These are phyloP conservation scores for Neomonachus schauinslandi DNA, from an alignment of 2,113 vertebrate species.

Conservation along the genomic window DNA sequence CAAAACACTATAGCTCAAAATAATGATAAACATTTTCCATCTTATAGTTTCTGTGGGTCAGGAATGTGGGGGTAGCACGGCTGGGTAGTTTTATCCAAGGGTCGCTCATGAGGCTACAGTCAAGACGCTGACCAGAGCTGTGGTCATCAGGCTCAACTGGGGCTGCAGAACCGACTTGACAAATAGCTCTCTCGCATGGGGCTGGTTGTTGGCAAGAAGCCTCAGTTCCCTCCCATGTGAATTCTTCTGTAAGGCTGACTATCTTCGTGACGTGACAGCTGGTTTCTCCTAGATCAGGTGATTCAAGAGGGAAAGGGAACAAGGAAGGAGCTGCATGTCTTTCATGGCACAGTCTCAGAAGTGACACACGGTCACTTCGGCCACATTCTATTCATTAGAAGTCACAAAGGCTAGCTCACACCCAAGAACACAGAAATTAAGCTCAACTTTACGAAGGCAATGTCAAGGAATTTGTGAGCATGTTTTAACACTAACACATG, in stretches of 20 bases:
- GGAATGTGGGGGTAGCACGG: not conserved
- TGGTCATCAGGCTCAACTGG: not conserved
- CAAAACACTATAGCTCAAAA: not conserved
- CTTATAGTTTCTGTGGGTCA: not conserved
- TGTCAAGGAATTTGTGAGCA: constrained; percentile 9
- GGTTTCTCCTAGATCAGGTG: not conserved
- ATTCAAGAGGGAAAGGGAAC: not conserved
- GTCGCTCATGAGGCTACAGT: not conserved
- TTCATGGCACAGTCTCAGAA: not conserved
- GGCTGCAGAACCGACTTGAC: not conserved
- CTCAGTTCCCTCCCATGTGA: not conserved
- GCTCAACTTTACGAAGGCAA: not conserved
- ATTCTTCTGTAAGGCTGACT: not conserved
- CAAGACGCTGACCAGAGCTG: not conserved
- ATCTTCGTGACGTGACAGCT: not conserved
- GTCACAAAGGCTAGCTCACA: not conserved
- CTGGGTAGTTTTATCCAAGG: not conserved
- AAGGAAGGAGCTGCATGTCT: not conserved
- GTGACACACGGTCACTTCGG: not conserved
- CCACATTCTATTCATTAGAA: not conserved
- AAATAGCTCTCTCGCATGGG: not conserved
- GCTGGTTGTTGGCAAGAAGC: not conserved
- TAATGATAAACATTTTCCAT: not conserved
- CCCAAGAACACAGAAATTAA: constrained; percentile 52
- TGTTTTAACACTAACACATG: constrained; percentile 7